These are phyloP conservation scores for Theristicus caerulescens DNA, from an alignment of 2,113 vertebrate genomes.

Conservation along the genomic window DNA sequence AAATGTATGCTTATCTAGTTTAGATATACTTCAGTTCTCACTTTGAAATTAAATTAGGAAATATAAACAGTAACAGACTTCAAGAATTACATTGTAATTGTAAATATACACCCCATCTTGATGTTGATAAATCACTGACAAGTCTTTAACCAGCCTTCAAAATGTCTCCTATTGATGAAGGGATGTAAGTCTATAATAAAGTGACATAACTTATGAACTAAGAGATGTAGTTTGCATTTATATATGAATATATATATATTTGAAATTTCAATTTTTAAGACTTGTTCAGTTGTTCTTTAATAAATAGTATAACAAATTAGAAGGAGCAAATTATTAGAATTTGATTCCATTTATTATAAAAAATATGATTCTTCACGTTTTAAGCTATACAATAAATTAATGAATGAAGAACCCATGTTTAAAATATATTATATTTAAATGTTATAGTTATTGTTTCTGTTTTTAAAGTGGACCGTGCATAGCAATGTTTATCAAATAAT, in stretches of 20 bases:
- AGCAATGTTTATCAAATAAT: background rate
- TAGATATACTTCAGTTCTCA: conserved; percentile 1
- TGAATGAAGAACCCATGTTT: background rate
- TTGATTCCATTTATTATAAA: background rate
- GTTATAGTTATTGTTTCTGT: background rate
- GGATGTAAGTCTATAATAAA: background rate
- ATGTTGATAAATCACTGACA: conserved; percentile 50
- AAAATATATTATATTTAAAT: background rate
- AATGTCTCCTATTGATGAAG: conserved; percentile 20
- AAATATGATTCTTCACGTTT: background rate
- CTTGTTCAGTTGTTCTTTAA: background rate
- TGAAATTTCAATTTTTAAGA: background rate
- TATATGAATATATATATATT: background rate
- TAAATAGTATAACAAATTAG: background rate
- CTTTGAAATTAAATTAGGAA: conserved; percentile 38
- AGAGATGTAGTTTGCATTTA: background rate
- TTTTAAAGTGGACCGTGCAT: background rate
- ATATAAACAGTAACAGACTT: background rate
- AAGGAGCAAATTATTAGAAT: background rate
- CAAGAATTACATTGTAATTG: conserved; percentile 44
- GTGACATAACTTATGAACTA: background rate
- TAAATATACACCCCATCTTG: conserved; percentile 45
- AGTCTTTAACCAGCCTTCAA: conserved; percentile 50
- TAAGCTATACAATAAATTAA: background rate
- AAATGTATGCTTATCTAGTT: conserved; percentile 53